Conservation (phyloP, 2,888 invertebrate genomes). For the Epirrhoe alternata region DNA sequence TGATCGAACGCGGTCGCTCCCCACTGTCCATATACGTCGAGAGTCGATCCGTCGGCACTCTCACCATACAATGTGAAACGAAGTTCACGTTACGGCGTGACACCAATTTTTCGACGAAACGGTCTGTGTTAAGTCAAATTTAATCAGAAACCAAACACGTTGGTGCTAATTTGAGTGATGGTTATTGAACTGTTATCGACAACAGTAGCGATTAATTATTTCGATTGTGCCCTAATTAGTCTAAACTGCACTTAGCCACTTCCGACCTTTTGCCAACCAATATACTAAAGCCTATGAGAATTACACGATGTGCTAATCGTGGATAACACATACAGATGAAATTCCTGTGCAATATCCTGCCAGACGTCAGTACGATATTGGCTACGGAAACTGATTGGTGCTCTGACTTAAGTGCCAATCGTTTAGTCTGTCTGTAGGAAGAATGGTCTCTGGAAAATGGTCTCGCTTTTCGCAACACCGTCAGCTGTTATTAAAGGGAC, state of each 20-base stretch:
- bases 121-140: too few species aligned
- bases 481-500: slow-evolving; percentile 10
- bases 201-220: neutral
- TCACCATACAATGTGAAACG: too few species aligned
- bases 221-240: neutral
- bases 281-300: slow-evolving; percentile 12
- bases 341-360: neutral
- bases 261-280: slow-evolving; percentile 9
- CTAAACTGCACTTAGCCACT: slow-evolving; percentile 3
- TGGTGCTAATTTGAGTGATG: neutral
- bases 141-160: too few species aligned
- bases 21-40: too few species aligned
- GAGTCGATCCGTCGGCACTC: too few species aligned
- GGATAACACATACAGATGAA: neutral
- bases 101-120: too few species aligned
- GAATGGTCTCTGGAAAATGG: neutral
- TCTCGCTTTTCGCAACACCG: neutral
- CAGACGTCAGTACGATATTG: neutral
- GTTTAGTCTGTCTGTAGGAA: neutral
- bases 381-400: neutral
- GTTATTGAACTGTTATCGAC: too few species aligned
- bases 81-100: too few species aligned
- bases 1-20: too few species aligned
- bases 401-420: neutral
- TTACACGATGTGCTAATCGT: slow-evolving; percentile 10